Evolutionary conservation across 2,797 vertebrate species (phyloP).

Genomic region (Jordanella pulchra): DNA sequence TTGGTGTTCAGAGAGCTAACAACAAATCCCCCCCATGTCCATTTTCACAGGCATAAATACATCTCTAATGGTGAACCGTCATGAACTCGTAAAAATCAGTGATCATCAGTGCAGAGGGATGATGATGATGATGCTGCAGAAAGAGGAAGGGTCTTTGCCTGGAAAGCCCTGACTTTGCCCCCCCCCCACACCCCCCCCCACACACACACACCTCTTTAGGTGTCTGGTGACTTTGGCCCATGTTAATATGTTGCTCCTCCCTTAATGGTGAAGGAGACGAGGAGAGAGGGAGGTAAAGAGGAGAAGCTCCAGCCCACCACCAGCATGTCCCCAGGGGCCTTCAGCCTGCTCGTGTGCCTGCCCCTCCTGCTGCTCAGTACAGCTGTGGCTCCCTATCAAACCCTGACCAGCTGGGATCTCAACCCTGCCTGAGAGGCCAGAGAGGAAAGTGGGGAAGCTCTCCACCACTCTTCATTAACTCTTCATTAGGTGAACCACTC

Average conservation of each 20-base stretch:
- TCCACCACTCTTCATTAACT: slow-evolving; percentile 26
- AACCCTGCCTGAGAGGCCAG: slow-evolving; percentile 51
- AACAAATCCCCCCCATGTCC: background rate
- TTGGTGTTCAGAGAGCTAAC: slow-evolving; percentile 6
- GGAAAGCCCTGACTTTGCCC: slow-evolving; percentile 34
- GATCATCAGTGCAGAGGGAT: slow-evolving; percentile 1
- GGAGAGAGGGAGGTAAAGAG: slow-evolving; percentile 61
- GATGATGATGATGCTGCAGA: slow-evolving; percentile 13
- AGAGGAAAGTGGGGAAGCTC: slow-evolving; percentile 52
- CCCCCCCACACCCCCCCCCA: slow-evolving; percentile 42
- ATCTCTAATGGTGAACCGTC: slow-evolving; percentile 33
- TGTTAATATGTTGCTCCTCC: slow-evolving; percentile 77
- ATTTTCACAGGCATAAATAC: slow-evolving; percentile 31
- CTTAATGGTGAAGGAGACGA: slow-evolving; percentile 69
- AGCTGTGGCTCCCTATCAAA: slow-evolving; percentile 76
- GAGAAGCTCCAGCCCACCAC: slow-evolving; percentile 77
- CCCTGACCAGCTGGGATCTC: slow-evolving; percentile 69
- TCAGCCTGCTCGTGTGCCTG: slow-evolving; percentile 63
- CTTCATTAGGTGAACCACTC: slow-evolving; percentile 47
- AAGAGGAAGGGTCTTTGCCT: background rate
- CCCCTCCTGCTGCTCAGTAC: slow-evolving; percentile 77
- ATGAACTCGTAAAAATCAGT: slow-evolving; percentile 28
- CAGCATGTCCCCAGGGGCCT: slow-evolving; percentile 78
- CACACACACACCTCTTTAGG: too few species aligned
- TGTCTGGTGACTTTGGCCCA: slow-evolving; percentile 80